Evolutionary conservation across 2,888 invertebrate species (phyloP), one percentile per base, ranked within the genome.

Genomic region (Clepsis dumicolana): DNA sequence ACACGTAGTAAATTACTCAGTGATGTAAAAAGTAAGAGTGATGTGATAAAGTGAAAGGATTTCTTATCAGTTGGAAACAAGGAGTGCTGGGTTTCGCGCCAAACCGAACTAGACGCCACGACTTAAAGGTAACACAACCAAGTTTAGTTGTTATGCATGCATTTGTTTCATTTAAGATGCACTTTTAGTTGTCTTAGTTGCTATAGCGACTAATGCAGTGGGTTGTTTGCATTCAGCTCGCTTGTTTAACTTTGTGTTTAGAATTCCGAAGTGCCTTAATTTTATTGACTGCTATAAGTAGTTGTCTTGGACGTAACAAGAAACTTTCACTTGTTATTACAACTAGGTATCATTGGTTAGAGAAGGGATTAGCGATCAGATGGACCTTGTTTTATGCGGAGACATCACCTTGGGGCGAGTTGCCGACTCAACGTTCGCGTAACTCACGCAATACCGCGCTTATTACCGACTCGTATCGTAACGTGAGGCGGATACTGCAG

Each of bases 11-110:
- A 73, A 74, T 57, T 67, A 60, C 35, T 7, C 69, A 66, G 81
- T 80, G 80, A 77, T 79, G 82, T 78, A 76, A 77, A 64, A 78
- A 82, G 82, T 82, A 82, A 86, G 75, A 88, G 91, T 89, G 85
- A 88, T 89, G 86, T 89, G 86, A 77, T 83, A 81, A 87, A 89
- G 90, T 92, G 90, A 90, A 87, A 88, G 76, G 74, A 77, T 78
- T 75, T 73, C 52, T 70, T 71, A 67, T 72, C 70, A 65, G 54
- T 61, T 57, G 50, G 54, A 70, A 68, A 64, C 48, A 63, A 62
- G 56, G 38, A 62, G 69, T 71, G 65, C 71, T 68, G 59, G 59
- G 70, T 73, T 78, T 75, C 72, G 72, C 74, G 74, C 73, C 72
- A 72, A 75, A 70, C 70, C 54, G 44, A 21, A 63, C 29, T 4